phyloP scores from a whole-genome alignment of 2,113 vertebrate species.

The Cichladusa arquata region DNA sequence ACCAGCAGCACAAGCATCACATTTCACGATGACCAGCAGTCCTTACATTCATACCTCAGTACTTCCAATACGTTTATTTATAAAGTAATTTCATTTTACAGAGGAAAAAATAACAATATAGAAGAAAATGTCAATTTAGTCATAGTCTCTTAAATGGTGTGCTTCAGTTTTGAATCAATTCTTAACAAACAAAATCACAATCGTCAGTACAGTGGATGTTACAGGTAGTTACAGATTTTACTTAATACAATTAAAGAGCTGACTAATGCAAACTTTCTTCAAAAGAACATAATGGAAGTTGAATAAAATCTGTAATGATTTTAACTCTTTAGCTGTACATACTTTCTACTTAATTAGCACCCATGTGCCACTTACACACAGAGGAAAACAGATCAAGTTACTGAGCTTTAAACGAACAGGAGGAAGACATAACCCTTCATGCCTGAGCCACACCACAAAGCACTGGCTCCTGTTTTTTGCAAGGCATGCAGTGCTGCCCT shows the following conservation, averaged over 20 bases:
- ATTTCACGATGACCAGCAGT: neutral
- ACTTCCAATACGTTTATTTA: constrained; percentile 42
- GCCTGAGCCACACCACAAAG: neutral
- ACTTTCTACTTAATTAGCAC: neutral
- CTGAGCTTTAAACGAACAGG: neutral
- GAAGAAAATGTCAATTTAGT: neutral
- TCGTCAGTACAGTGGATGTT: neutral
- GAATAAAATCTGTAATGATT: constrained; percentile 1
- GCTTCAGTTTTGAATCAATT: constrained; percentile 26
- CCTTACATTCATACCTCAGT: neutral
- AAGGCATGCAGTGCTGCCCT: neutral
- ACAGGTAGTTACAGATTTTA: neutral
- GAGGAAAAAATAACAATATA: constrained; percentile 13
- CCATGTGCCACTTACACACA: neutral
- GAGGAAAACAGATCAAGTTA: neutral
- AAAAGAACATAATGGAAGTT: neutral
- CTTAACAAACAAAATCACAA: neutral
- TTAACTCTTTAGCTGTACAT: neutral
- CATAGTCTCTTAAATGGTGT: neutral
- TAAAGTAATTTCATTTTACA: constrained; percentile 52
- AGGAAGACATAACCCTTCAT: neutral
- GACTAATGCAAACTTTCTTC: neutral
- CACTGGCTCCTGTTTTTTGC: neutral
- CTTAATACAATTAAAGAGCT: neutral
- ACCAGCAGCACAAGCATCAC: constrained; percentile 5